A percentile compares a stretch with the other conserved stretches of the same genome.
Evolutionary conservation across 2,113 vertebrate genomes (phyloP).

Genomic region (Chinchilla lanigera): DNA sequence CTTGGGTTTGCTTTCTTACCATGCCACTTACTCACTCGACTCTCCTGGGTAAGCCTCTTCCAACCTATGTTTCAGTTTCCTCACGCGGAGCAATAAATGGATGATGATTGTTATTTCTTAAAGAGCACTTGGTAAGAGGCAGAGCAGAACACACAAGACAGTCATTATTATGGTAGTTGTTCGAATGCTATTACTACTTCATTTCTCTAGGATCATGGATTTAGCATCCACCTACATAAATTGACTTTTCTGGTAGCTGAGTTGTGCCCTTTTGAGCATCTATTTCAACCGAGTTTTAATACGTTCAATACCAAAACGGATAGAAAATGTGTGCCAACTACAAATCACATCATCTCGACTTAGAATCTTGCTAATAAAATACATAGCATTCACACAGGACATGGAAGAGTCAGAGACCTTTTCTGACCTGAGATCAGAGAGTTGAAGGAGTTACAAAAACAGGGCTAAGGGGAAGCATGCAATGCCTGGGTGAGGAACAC

Average conservation of each 20-base stretch:
- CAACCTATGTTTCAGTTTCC: not conserved
- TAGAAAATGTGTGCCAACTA: not conserved
- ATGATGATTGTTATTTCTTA: not conserved
- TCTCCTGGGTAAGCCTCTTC: not conserved
- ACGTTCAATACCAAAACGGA: not conserved
- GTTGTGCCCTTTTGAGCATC: not conserved
- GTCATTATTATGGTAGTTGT: not conserved
- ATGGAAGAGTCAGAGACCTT: not conserved
- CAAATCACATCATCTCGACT: not conserved
- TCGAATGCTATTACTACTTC: not conserved
- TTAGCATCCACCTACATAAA: not conserved
- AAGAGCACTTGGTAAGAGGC: not conserved
- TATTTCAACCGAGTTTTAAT: not conserved
- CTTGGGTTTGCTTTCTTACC: not conserved
- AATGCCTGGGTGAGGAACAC: not conserved
- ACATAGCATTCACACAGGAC: not conserved
- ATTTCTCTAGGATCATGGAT: not conserved
- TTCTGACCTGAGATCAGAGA: constrained; percentile 33
- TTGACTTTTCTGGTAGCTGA: not conserved
- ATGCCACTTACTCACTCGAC: not conserved
- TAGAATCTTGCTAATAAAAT: not conserved
- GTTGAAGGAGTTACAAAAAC: not conserved
- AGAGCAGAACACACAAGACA: not conserved
- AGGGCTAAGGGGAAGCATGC: not conserved
- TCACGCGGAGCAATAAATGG: not conserved